Conservation (phyloP, 2,888 invertebrate species). For the Heteromyza rotundicornis region DNA sequence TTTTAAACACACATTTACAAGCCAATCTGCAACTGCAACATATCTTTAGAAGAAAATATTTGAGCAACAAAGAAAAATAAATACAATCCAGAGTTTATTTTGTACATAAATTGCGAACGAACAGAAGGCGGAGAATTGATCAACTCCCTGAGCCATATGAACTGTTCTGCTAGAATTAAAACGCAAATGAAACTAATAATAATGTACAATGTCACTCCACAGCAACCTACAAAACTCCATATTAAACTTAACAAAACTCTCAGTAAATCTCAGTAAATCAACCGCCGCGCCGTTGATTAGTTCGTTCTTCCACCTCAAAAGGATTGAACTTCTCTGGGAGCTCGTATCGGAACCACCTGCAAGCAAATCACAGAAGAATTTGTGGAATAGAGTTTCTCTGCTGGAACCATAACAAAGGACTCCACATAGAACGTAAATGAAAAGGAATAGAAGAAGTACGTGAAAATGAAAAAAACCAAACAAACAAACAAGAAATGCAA, state of each 20-base stretch:
- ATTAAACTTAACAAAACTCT: too few relatives aligned
- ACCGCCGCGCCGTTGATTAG: too few relatives aligned
- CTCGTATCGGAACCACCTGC: slow-evolving; percentile 27
- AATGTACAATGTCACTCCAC: too few relatives aligned
- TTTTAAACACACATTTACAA: neutral
- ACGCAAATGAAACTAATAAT: too few relatives aligned
- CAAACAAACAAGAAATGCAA: slow-evolving; percentile 5
- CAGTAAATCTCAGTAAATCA: too few relatives aligned
- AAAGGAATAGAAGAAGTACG: neutral
- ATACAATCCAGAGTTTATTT: slow-evolving; percentile 28
- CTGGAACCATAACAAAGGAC: slow-evolving; percentile 7
- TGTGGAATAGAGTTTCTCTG: neutral
- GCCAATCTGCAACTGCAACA: slow-evolving; percentile 19
- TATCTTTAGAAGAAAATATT: slow-evolving; percentile 16
- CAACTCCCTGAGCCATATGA: slow-evolving; percentile 25
- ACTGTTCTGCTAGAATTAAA: too few relatives aligned
- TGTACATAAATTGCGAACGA: slow-evolving; percentile 24
- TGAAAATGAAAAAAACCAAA: neutral
- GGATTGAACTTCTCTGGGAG: slow-evolving; percentile 22
- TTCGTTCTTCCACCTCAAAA: slow-evolving; percentile 46
- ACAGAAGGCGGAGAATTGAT: slow-evolving; percentile 15
- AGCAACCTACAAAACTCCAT: too few relatives aligned
- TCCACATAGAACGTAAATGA: slow-evolving; percentile 3
- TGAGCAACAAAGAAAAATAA: slow-evolving; percentile 29
- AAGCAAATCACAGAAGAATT: slow-evolving; percentile 14